Percentiles rank a stretch among this genome's conserved stretches.
phyloP scores from a whole-genome alignment of 2,113 vertebrate genomes.

The Charadrius vociferus region DNA sequence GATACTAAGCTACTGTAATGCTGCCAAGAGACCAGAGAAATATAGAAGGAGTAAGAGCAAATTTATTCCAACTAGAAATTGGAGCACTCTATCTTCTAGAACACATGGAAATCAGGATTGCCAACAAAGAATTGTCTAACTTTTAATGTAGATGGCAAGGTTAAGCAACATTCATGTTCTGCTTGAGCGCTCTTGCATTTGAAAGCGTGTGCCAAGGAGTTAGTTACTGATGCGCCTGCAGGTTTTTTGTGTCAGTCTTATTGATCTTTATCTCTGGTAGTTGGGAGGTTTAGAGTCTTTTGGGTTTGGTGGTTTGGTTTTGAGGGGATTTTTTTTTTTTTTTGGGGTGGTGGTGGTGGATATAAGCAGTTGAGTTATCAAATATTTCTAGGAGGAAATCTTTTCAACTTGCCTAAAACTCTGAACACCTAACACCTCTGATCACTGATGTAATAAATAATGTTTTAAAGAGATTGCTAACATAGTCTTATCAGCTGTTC shows the following conservation, averaged over 20 bases:
- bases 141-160: neutral
- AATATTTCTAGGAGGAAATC: neutral
- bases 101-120: neutral
- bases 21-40: neutral
- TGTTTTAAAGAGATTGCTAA: neutral
- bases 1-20: neutral
- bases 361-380: neutral
- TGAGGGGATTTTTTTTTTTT: too few species aligned
- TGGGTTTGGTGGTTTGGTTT: too few species aligned
- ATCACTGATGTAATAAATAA: neutral
- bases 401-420: neutral
- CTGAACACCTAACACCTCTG: neutral
- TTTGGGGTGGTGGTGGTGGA: neutral
- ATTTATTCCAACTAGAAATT: neutral
- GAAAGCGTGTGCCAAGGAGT: neutral
- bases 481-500: neutral
- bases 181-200: neutral
- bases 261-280: neutral
- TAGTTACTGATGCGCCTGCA: neutral
- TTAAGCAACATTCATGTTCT: neutral
- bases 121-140: neutral
- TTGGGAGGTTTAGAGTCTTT: neutral
- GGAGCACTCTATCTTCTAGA: neutral
- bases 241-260: neutral
- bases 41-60: neutral